Percentiles rank a stretch among this genome's conserved stretches.
These are phyloP conservation scores for Mercenaria mercenaria DNA, from an alignment of 1,140 invertebrate genomes.

Conservation along the genomic window DNA sequence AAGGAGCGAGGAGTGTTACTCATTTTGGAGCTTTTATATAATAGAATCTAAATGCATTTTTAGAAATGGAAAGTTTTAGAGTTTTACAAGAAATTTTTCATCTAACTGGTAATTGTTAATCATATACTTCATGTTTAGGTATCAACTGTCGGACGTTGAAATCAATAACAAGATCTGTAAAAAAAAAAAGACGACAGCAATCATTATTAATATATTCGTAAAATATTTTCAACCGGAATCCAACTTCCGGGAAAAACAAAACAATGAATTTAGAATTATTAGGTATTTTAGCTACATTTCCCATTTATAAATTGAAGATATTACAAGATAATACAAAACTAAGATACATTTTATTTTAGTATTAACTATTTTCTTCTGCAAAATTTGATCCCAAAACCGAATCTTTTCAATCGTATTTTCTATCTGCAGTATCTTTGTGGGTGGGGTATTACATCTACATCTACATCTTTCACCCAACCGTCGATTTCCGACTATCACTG, in stretches of 20 bases:
- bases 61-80: background rate
- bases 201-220: background rate
- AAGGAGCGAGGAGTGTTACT: no score
- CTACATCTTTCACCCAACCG: no score
- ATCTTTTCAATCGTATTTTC: no score
- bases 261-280: slow-evolving; percentile 91
- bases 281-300: slow-evolving; percentile 86
- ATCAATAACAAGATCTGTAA: no score
- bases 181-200: background rate
- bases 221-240: background rate
- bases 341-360: no score
- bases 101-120: background rate
- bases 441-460: slow-evolving; percentile 3
- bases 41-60: no score
- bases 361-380: no score
- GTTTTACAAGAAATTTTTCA: background rate
- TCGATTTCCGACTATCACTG: no score
- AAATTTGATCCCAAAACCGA: no score
- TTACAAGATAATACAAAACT: background rate
- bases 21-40: no score
- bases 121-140: no score
- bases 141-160: no score
- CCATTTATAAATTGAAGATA: slow-evolving; percentile 70
- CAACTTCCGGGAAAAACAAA: slow-evolving; percentile 24
- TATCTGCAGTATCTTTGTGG: slow-evolving; percentile 1